phyloP scores from a whole-genome alignment of 2,797 vertebrate genomes.

The Helostoma temminkii region DNA sequence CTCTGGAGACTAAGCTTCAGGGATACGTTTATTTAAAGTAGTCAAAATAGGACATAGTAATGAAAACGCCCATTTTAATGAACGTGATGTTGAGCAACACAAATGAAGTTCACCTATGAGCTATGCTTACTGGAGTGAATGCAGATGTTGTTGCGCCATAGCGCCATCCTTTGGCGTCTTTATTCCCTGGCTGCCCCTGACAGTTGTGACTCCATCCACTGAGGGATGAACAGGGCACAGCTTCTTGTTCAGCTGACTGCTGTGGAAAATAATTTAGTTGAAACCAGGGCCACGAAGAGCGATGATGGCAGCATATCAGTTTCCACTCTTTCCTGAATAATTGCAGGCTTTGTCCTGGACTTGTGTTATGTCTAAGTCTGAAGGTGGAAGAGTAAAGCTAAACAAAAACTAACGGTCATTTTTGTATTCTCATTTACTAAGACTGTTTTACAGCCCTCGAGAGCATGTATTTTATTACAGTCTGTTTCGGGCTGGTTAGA shows the following conservation, averaged over 20 bases:
- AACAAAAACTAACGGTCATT: conserved; percentile 54
- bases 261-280: conserved; percentile 66
- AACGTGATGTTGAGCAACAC: conserved; percentile 21
- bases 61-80: conserved; percentile 18
- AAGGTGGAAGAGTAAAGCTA: conserved; percentile 46
- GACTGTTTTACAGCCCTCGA: conserved; percentile 61
- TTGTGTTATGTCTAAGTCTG: conserved; percentile 58
- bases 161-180: conserved; percentile 69
- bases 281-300: conserved; percentile 55
- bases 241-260: conserved; percentile 61
- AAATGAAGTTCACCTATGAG: not conserved
- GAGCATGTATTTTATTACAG: conserved; percentile 63
- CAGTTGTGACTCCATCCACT: conserved; percentile 12
- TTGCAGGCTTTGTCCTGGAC: conserved; percentile 58
- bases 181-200: not conserved
- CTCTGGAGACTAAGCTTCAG: not conserved
- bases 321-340: conserved; percentile 70
- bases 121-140: not conserved
- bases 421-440: conserved; percentile 61
- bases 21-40: not conserved
- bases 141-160: conserved; percentile 21
- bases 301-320: conserved; percentile 70
- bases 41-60: conserved; percentile 30
- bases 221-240: conserved; percentile 52
- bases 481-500: conserved; percentile 59